These are phyloP conservation scores for Agonopterix alstromeriana DNA, from an alignment of 2,888 invertebrate genomes.

Conservation along the genomic window DNA sequence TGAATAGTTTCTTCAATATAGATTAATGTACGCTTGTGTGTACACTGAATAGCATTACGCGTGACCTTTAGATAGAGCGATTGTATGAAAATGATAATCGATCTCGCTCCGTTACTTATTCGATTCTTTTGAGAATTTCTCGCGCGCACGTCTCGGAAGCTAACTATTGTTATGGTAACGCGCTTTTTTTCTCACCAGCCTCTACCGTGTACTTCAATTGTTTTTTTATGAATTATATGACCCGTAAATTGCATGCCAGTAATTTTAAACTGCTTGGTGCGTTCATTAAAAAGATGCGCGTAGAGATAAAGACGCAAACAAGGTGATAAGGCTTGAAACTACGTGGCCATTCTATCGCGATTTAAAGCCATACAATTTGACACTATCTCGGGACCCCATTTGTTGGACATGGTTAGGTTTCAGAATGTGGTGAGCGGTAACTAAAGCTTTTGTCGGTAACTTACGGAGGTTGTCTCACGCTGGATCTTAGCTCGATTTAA, in stretches of 20 bases:
- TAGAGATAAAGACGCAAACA: slow-evolving; percentile 13
- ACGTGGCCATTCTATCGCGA: slow-evolving; percentile 5
- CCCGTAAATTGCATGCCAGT: slow-evolving; percentile 11
- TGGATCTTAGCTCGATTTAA: too few relatives aligned
- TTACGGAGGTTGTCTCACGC: too few relatives aligned
- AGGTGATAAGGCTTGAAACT: slow-evolving; percentile 17
- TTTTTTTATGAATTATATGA: slow-evolving; percentile 23
- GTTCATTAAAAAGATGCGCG: slow-evolving; percentile 21
- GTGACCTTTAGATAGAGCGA: slow-evolving; percentile 67
- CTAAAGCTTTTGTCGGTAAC: slow-evolving; percentile 6
- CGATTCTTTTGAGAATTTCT: slow-evolving; percentile 50
- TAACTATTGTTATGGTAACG: slow-evolving; percentile 6
- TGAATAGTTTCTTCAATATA: slow-evolving; percentile 56
- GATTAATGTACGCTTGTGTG: slow-evolving; percentile 42
- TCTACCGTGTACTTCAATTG: slow-evolving; percentile 13
- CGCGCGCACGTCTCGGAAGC: slow-evolving; percentile 20
- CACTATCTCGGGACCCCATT: slow-evolving; percentile 19
- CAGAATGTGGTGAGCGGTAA: slow-evolving; percentile 3
- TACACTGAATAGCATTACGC: slow-evolving; percentile 66
- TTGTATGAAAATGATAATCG: slow-evolving; percentile 73
- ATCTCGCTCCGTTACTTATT: slow-evolving; percentile 53
- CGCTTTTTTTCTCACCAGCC: slow-evolving; percentile 12
- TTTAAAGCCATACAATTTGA: slow-evolving; percentile 17
- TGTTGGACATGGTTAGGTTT: slow-evolving; percentile 1
- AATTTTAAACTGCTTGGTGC: slow-evolving; percentile 5